Conservation (phyloP, 2,113 vertebrate species). For the Rhinoptilus africanus region DNA sequence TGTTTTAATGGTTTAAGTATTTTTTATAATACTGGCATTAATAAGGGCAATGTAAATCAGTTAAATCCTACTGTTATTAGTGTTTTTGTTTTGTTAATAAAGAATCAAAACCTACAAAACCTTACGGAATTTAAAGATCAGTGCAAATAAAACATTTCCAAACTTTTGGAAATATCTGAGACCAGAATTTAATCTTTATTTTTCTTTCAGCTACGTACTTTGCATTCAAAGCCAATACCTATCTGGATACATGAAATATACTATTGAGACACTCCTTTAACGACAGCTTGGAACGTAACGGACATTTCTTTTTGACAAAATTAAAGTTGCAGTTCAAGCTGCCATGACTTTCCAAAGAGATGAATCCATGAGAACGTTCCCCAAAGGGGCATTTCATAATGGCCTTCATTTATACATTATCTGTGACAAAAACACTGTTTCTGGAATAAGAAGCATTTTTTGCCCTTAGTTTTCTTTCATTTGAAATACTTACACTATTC, state of each 20-base stretch:
- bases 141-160: not conserved
- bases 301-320: conserved; percentile 39
- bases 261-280: not conserved
- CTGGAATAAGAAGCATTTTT: conserved; percentile 63
- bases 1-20: not conserved
- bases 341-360: conserved; percentile 24
- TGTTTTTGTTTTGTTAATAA: not conserved
- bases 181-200: not conserved
- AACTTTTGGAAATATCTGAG: not conserved
- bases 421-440: conserved; percentile 54
- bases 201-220: not conserved
- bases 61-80: not conserved
- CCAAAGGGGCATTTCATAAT: conserved; percentile 49
- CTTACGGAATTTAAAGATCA: not conserved
- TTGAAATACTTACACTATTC: conserved; percentile 66
- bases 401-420: conserved; percentile 49
- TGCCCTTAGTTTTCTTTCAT: conserved; percentile 52
- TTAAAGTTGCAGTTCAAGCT: not conserved
- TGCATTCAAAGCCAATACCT: not conserved
- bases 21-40: not conserved
- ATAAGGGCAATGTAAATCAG: not conserved
- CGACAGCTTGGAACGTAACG: not conserved
- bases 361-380: conserved; percentile 17
- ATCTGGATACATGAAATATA: not conserved
- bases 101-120: not conserved